These are phyloP conservation scores for Amblyornis subalaris DNA, from an alignment of 2,113 vertebrate species.

Conservation along the genomic window DNA sequence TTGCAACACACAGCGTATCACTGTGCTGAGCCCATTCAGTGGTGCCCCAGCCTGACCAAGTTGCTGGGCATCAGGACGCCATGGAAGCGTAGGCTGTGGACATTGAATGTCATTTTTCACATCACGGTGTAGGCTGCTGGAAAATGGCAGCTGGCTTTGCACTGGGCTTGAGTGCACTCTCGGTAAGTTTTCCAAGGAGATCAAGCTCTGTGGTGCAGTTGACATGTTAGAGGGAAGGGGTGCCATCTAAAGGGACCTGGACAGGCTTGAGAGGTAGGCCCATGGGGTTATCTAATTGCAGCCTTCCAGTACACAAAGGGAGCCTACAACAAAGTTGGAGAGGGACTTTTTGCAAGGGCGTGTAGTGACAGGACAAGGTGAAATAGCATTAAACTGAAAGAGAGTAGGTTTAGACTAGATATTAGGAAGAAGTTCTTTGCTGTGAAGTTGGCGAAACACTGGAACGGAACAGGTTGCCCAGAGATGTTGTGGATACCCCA, in stretches of 20 bases:
- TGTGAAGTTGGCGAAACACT: neutral
- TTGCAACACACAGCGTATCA: fast-evolving
- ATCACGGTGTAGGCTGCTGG: neutral
- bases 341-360: neutral
- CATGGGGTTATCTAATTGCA: neutral
- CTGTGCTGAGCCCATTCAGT: neutral
- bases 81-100: fast-evolving
- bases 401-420: neutral
- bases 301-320: neutral
- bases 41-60: neutral
- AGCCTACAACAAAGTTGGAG: neutral
- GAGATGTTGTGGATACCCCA: neutral
- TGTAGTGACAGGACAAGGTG: neutral
- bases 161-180: neutral
- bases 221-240: neutral
- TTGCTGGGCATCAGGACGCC: fast-evolving
- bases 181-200: neutral
- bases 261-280: too few species aligned
- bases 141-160: neutral
- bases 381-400: neutral
- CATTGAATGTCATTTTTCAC: neutral
- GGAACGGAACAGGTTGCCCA: neutral
- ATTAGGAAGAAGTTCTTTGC: neutral
- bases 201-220: neutral
- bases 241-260: neutral